Evolutionary conservation across 2,113 vertebrate genomes (phyloP).

Genomic region (Dicentrarchus labrax): DNA sequence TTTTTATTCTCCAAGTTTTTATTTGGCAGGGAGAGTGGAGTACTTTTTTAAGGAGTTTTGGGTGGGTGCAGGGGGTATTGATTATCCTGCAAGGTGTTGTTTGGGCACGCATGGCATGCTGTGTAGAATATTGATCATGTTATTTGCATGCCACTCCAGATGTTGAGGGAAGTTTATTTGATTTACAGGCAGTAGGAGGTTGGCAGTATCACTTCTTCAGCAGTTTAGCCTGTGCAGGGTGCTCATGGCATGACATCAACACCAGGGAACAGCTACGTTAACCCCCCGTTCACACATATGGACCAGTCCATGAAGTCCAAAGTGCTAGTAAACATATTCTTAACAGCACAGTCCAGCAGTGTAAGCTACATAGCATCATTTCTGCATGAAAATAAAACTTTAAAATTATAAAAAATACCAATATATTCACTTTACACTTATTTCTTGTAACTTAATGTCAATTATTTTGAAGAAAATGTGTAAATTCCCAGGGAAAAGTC

Average conservation of each 20-base stretch:
- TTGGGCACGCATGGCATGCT: conserved; percentile 22
- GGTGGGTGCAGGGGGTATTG: conserved; percentile 5
- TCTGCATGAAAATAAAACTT: no score
- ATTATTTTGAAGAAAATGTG: no score
- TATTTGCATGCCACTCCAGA: conserved; percentile 66
- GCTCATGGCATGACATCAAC: conserved; percentile 1
- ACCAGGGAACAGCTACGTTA: not conserved
- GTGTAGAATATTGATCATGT: conserved; percentile 64
- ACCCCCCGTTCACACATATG: not conserved
- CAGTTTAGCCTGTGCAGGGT: conserved; percentile 39
- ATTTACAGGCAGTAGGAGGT: conserved; percentile 50
- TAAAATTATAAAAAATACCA: no score
- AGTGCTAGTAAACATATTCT: no score
- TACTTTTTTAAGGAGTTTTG: conserved; percentile 4
- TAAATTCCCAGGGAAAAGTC: no score
- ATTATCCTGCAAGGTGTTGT: conserved; percentile 51
- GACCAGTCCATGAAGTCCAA: not conserved
- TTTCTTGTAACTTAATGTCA: no score
- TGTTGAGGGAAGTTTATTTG: conserved; percentile 61
- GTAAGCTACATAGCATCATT: no score
- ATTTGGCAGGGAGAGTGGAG: conserved; percentile 14
- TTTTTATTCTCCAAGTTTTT: conserved; percentile 27
- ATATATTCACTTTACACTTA: no score
- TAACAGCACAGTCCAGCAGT: no score
- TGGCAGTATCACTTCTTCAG: conserved; percentile 41